Percentiles rank a stretch among this genome's conserved stretches.
Evolutionary conservation across 2,888 invertebrate genomes (phyloP).

Genomic region (Magallana nippona): DNA sequence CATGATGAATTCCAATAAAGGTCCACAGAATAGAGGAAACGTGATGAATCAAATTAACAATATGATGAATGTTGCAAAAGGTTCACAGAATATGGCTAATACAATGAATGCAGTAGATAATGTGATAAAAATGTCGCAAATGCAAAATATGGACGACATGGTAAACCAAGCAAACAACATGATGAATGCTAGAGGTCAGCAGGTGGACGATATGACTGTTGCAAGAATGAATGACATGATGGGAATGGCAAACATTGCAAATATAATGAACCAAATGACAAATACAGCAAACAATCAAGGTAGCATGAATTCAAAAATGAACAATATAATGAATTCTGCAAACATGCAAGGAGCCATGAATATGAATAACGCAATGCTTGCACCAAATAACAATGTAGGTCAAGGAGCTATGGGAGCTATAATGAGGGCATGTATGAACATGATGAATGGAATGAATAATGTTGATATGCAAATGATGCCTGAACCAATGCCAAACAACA

Average conservation of each 20-base stretch:
- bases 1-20: not conserved
- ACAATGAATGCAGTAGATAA: not conserved
- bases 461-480: not conserved
- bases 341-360: conserved; percentile 12
- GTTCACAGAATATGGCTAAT: not conserved
- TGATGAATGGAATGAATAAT: conserved; percentile 8
- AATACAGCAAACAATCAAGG: not conserved
- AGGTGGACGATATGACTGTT: not conserved
- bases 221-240: not conserved
- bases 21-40: not conserved
- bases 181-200: not conserved
- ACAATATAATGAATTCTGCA: not conserved
- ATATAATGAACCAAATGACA: not conserved
- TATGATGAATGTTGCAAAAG: conserved; percentile 12
- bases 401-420: conserved; percentile 12
- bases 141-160: not conserved
- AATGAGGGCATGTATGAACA: conserved; percentile 11
- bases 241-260: not conserved
- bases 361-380: not conserved
- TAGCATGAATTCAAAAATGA: not conserved
- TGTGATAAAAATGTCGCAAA: not conserved
- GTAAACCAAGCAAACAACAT: not conserved
- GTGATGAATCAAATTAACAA: not conserved
- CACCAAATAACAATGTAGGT: not conserved
- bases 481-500: not conserved